Conservation (phyloP, 2,888 invertebrate genomes). For the Philonicus albiceps region DNA sequence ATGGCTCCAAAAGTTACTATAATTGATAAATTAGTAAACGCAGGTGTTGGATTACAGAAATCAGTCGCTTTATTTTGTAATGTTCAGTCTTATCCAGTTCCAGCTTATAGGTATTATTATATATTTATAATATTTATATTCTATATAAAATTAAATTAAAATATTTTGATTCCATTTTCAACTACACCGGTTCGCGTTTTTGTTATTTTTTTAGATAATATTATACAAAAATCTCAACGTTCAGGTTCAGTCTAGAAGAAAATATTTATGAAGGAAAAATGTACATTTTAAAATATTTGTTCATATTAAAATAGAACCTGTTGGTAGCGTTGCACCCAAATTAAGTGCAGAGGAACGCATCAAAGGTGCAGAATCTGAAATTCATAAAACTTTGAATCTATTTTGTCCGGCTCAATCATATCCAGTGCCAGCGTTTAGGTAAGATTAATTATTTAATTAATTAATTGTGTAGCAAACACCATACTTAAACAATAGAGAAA, state of each 20-base stretch:
- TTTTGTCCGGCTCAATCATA: constrained; percentile 80
- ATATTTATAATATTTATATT: background rate
- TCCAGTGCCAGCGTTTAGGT: constrained; percentile 67
- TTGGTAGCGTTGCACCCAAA: constrained; percentile 65
- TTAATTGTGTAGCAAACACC: too few species aligned
- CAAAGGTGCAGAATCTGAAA: constrained; percentile 64
- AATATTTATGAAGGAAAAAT: background rate
- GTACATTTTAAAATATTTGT: background rate
- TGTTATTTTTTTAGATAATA: background rate
- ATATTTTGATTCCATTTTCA: background rate
- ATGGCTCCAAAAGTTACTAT: constrained; percentile 69
- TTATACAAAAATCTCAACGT: constrained; percentile 51
- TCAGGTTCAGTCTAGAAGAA: constrained; percentile 43
- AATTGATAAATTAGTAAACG: constrained; percentile 62
- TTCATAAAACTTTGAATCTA: constrained; percentile 67
- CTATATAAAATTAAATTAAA: background rate
- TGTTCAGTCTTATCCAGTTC: constrained; percentile 73
- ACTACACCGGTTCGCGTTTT: background rate
- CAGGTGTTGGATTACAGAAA: constrained; percentile 54
- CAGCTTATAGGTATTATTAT: constrained; percentile 51
- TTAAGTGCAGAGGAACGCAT: constrained; percentile 69
- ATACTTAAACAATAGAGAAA: too few species aligned
- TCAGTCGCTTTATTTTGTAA: constrained; percentile 73
- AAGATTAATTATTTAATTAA: background rate
- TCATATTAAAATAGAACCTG: constrained; percentile 64